Conservation (phyloP, 2,113 vertebrate genomes). For the Polyodon spathula region DNA sequence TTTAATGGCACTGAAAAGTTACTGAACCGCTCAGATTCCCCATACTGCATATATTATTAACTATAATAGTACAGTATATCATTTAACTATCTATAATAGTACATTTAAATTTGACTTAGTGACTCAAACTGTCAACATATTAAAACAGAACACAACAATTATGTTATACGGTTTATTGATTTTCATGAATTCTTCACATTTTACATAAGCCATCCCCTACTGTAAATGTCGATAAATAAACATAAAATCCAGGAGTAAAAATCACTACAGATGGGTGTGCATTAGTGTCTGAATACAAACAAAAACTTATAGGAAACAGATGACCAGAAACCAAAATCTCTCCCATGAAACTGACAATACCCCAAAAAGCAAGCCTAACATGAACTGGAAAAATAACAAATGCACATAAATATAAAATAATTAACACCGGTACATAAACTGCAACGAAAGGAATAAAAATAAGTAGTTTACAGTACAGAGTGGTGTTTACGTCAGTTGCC, state of each 20-base stretch:
- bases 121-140: no score
- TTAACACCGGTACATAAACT: conserved; percentile 5
- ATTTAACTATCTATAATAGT: no score
- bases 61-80: no score
- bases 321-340: background rate
- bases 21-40: no score
- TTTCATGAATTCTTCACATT: background rate
- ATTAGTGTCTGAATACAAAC: background rate
- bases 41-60: no score
- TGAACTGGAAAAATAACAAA: background rate
- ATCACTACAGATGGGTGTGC: background rate
- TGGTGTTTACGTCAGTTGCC: background rate
- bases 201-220: background rate
- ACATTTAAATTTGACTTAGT: no score
- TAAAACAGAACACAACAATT: no score
- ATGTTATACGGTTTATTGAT: background rate
- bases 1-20: no score
- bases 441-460: background rate
- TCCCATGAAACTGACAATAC: background rate
- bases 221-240: conserved; percentile 1
- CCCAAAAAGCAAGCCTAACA: background rate
- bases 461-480: conserved; percentile 1
- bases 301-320: background rate
- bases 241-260: background rate
- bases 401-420: conserved; percentile 4